Evolutionary conservation across 2,113 vertebrate genomes (phyloP), one percentile per base, ranked within the genome.

Genomic region (Pheucticus melanocephalus): DNA sequence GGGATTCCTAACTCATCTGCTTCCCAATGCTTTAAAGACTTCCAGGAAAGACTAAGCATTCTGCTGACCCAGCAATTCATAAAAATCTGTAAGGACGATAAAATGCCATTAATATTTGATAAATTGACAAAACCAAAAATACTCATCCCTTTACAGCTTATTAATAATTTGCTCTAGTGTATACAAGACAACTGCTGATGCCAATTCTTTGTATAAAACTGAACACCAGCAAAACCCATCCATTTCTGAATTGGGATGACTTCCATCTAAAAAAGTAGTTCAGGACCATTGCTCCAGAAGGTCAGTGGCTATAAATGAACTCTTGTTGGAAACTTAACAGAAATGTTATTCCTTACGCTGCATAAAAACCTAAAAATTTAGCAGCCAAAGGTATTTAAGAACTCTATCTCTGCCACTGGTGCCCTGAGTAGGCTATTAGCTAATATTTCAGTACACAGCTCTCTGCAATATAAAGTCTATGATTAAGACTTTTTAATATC

Each of bases 81-180:
- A 37, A 65, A 84, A 82, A 94, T 47, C 66, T 61, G 65, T 79
- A 85, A 0, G 0, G 48, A 91, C 1, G 3, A 92, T 57, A 75
- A 95, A 87, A 51, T 85, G 73, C 63, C 33, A 61, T 89, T 72
- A 92, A 76, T 85, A 89, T 50, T 64, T 89, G 83, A 95, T 69
- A 94, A 89, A 89, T 50, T 39, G n/a, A 28, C 39, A 81, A 54
- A 60, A 18, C 19, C 6, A 86, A 39, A 18, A 21, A 45, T 24
- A 65, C 14, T 21, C 48, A 69, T 35, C 21, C 86, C 69, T 89
- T 92, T 89, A 76, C 28, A 73, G 63, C 45, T 78, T 83, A 84
- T 82, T 91, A 92, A 60, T 75, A 88, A 91, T 82, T 94, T 83
- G 27, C 59, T 83, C 1, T 0, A 35, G 47, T 66, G 39, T 83